Evolutionary conservation across 2,888 invertebrate genomes (phyloP).

Genomic region (Cephus spinipes): DNA sequence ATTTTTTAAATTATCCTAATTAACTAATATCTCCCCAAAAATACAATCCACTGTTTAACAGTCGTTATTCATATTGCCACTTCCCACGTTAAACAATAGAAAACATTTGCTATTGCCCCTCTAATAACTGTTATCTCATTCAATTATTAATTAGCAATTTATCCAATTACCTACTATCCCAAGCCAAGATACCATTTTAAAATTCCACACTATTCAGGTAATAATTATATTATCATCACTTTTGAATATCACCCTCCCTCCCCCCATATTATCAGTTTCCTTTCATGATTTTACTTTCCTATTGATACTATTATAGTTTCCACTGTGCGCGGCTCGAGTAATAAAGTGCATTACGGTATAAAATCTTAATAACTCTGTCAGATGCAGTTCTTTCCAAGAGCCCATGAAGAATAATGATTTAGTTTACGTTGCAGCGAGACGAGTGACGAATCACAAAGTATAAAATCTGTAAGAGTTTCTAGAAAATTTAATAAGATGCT

Average conservation of each 20-base stretch:
- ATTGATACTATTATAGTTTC: background rate
- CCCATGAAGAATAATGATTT: slow-evolving; percentile 23
- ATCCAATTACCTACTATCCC: no score
- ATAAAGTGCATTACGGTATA: background rate
- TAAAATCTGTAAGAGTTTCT: background rate
- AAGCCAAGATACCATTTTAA: no score
- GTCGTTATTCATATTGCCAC: no score
- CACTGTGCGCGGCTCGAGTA: background rate
- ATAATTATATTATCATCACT: background rate
- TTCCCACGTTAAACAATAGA: no score
- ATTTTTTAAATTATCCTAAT: no score
- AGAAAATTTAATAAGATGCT: background rate
- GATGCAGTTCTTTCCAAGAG: slow-evolving; percentile 14
- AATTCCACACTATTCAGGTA: background rate
- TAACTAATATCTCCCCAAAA: no score
- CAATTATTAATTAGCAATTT: no score
- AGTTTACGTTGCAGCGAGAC: slow-evolving; percentile 11
- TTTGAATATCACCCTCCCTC: background rate
- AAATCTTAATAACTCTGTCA: slow-evolving; percentile 26
- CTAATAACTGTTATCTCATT: no score
- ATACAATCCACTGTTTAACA: no score
- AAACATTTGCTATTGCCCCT: no score
- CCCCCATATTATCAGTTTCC: background rate
- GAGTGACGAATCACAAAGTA: background rate
- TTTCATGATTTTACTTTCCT: background rate